These are phyloP conservation scores for Macrosoma leucophasiata DNA, from an alignment of 2,888 invertebrate genomes.

Conservation along the genomic window DNA sequence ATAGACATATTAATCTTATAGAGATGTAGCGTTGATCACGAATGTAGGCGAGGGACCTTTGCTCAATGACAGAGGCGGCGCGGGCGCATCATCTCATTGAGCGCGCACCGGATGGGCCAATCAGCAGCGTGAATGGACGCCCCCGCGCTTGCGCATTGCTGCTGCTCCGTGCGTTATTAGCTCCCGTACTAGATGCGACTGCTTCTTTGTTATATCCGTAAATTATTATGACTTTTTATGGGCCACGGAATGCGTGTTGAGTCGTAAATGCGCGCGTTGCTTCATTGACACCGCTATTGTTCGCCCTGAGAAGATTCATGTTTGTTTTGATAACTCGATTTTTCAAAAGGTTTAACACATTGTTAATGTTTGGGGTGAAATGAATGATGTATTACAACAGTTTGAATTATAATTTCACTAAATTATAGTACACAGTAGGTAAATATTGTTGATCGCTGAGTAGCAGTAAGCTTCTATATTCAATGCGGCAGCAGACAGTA, in stretches of 20 bases:
- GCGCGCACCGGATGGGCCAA: conserved; percentile 74
- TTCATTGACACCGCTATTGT: conserved; percentile 55
- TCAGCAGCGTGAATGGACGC: conserved; percentile 75
- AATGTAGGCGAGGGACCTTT: conserved; percentile 72
- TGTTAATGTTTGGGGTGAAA: too few species aligned
- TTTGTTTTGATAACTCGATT: conserved; percentile 1
- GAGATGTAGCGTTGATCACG: conserved; percentile 44
- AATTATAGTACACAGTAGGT: too few species aligned
- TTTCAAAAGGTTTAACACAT: conserved; percentile 22
- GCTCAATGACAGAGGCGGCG: conserved; percentile 69
- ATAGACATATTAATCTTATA: conserved; percentile 23
- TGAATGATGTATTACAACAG: too few species aligned
- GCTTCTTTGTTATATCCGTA: conserved; percentile 65
- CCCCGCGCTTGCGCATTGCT: conserved; percentile 55
- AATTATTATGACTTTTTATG: conserved; percentile 69
- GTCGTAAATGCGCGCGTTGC: conserved; percentile 51
- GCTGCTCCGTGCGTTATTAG: conserved; percentile 55
- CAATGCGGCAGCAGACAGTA: too few species aligned
- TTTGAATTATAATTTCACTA: too few species aligned
- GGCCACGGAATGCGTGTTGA: conserved; percentile 51
- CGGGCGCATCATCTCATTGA: conserved; percentile 73
- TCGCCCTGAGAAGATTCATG: conserved; percentile 17
- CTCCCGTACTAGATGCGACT: conserved; percentile 61
- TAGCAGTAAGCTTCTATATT: too few species aligned
- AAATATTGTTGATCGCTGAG: too few species aligned